Base-by-base conservation (phyloP, 2,888 invertebrate genomes). In the Ectemnius cavifrons region DNA sequence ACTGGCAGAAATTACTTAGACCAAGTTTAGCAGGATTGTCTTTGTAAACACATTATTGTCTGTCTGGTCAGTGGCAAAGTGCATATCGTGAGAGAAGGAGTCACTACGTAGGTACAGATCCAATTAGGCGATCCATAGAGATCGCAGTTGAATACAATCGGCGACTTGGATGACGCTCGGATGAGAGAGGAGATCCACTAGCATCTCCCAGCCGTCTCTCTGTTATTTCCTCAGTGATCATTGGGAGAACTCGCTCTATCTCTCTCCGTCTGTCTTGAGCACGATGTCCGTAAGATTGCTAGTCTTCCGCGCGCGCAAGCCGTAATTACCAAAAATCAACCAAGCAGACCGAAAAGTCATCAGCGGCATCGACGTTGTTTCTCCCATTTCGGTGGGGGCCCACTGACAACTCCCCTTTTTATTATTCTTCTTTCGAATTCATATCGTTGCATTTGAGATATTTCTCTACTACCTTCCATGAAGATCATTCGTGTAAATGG, bases 301-400 rank as follows among this genome's bases (percentile, higher is more conserved):
- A 75, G 80, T 72, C 79, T 80, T 84, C 80, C 77, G 73, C 71
- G 83, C 83, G 64, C 67, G 52, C n/a, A 6, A 5, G n/a, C 13
- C 81, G 84, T 86, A 87, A 87, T 86, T 86, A 86, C 86, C 85
- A 75, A 87, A 86, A 87, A 87, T 87, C 80, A 75, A 87, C 82
- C 84, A 86, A 86, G 81, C 83, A 64, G 79, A 85, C 72, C 78
- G 78, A 82, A 81, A 85, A 82, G 81, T 84, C 84, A 86, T 87
- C 86, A 85, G 76, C 58, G 77, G 74, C 81, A 73, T 79, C 78
- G 80, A 73, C 78, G 78, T 73, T 71, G 80, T 85, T 86, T 85
- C 85, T 85, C 84, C 80, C 86, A 87, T 86, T 87, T 84, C 77
- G 82, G 82, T 77, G 79, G 65, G 78, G 78, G 81, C 79, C 78